Percentiles rank a stretch among this genome's conserved stretches.
phyloP scores from a whole-genome alignment of 2,888 invertebrate genomes.

The Yponomeuta cagnagella region DNA sequence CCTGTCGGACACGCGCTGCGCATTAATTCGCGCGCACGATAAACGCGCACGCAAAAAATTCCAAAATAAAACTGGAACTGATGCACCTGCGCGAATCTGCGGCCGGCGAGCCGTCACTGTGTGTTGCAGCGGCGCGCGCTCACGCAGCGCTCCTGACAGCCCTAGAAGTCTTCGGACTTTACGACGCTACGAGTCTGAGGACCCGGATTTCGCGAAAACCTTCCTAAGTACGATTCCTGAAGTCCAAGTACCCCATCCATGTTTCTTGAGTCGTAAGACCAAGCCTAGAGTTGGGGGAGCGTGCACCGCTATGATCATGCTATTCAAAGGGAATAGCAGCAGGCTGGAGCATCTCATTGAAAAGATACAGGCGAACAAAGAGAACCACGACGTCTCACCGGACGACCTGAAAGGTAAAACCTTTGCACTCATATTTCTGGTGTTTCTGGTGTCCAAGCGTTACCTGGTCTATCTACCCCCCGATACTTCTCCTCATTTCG shows the following conservation, averaged over 20 bases:
- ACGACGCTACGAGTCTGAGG: no score
- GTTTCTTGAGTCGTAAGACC: conserved; percentile 16
- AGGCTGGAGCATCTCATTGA: conserved; percentile 89
- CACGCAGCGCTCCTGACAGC: not conserved
- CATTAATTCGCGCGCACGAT: conserved; percentile 63
- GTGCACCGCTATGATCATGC: conserved; percentile 76
- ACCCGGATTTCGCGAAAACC: no score
- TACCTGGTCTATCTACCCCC: not conserved
- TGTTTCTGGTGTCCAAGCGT: not conserved
- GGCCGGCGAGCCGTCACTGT: conserved; percentile 25
- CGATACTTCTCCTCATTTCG: no score
- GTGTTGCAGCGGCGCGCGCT: conserved; percentile 18
- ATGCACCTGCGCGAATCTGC: conserved; percentile 65
- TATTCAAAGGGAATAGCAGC: conserved; percentile 92
- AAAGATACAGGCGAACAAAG: conserved; percentile 90
- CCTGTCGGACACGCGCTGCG: conserved; percentile 63
- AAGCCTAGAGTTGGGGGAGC: conserved; percentile 17
- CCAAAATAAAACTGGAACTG: conserved; percentile 65
- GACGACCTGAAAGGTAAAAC: conserved; percentile 69
- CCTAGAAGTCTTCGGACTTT: conserved; percentile 16
- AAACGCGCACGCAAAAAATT: conserved; percentile 59
- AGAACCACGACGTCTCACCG: conserved; percentile 76
- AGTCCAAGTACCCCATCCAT: conserved; percentile 19
- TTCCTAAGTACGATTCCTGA: no score
- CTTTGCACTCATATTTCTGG: not conserved